These are phyloP conservation scores for Podarcis siculus DNA, from an alignment of 2,797 vertebrate genomes.

Conservation along the genomic window DNA sequence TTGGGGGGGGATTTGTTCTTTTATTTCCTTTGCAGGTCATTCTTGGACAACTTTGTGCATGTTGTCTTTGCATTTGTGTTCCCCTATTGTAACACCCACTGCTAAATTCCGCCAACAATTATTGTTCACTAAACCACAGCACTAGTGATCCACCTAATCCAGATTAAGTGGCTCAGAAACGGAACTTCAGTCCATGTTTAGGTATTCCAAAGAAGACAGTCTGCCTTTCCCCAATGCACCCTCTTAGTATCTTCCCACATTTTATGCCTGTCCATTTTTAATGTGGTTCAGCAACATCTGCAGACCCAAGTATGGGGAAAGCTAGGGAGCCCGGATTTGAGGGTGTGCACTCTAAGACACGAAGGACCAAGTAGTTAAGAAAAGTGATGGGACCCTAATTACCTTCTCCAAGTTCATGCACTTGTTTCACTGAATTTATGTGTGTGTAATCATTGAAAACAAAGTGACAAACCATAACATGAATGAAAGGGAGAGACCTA, in stretches of 20 bases:
- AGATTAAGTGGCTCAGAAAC: background rate
- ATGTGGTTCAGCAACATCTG: too few relatives aligned
- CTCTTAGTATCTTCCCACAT: background rate
- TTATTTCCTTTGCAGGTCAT: background rate
- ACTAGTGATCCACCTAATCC: background rate
- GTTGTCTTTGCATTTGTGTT: background rate
- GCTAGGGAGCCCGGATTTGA: background rate
- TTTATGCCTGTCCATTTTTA: background rate
- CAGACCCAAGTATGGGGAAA: background rate
- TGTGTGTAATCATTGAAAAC: background rate
- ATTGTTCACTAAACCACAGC: background rate
- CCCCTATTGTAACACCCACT: background rate
- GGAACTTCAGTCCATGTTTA: background rate
- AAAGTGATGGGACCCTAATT: background rate
- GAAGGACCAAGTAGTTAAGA: background rate
- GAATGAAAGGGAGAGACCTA: background rate
- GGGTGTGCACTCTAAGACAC: background rate
- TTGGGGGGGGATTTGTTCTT: background rate
- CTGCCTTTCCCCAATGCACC: background rate
- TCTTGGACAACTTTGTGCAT: background rate
- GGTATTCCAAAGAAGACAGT: background rate
- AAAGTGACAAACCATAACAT: background rate
- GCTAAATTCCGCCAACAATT: background rate
- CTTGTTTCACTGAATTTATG: background rate
- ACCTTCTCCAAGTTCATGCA: background rate